Conservation (phyloP, 2,113 vertebrate genomes). For the Neolamprologus caudopunctatus region DNA sequence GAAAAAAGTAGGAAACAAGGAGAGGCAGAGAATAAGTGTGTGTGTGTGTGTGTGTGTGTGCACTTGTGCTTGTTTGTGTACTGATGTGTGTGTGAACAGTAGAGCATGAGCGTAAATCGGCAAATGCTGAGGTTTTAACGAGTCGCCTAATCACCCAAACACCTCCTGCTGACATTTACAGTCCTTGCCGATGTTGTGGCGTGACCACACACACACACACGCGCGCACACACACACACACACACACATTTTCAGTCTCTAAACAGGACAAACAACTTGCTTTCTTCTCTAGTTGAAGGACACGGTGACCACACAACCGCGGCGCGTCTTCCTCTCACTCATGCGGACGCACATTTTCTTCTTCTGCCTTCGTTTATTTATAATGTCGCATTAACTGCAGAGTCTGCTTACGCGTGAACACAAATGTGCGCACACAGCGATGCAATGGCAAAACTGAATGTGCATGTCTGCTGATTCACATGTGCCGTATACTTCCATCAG, state of each 20-base stretch:
- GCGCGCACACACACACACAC: neutral
- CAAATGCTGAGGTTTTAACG: slow-evolving; percentile 9
- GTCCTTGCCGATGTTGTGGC: neutral
- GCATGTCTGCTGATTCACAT: neutral
- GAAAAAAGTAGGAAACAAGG: neutral
- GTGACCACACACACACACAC: neutral
- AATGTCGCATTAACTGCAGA: slow-evolving; percentile 17
- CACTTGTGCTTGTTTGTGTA: neutral
- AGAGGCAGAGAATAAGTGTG: neutral
- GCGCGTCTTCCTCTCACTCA: neutral
- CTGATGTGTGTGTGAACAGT: neutral
- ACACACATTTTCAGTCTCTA: neutral
- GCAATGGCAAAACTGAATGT: neutral
- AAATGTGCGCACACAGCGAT: neutral
- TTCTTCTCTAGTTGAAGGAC: neutral
- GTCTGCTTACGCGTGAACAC: neutral
- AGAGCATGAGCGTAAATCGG: neutral
- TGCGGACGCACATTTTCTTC: neutral
- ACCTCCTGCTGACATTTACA: slow-evolving; percentile 33
- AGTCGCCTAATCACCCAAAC: slow-evolving; percentile 30
- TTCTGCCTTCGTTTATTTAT: neutral
- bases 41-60: neutral
- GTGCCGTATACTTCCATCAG: slow-evolving; percentile 6
- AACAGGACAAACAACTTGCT: neutral
- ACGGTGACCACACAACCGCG: neutral